phyloP scores from a whole-genome alignment of 2,113 vertebrate species.

The Herpetotheres cachinnans region DNA sequence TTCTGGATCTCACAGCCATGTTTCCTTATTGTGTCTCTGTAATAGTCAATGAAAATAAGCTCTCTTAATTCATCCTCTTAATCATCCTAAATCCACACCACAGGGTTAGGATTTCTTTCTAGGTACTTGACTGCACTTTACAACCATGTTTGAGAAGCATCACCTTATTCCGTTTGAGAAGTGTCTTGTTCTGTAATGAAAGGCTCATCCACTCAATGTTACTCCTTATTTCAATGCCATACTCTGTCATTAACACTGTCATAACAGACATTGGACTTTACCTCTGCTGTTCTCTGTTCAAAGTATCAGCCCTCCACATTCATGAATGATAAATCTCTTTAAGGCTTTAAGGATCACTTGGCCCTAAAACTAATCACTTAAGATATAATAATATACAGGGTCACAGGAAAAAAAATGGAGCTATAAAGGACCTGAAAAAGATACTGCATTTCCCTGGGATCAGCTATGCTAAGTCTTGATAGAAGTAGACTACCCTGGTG shows the following conservation, averaged over 20 bases:
- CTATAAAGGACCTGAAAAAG: background rate
- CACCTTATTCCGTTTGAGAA: background rate
- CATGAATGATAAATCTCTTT: background rate
- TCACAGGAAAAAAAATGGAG: background rate
- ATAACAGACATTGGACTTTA: background rate
- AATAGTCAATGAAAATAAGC: background rate
- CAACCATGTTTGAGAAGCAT: background rate
- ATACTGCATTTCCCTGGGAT: background rate
- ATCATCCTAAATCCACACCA: background rate
- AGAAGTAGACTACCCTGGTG: background rate
- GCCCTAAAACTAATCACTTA: background rate
- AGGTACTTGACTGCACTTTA: background rate
- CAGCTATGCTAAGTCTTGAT: background rate
- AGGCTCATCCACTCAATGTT: background rate
- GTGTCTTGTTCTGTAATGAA: background rate
- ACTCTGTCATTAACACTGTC: background rate
- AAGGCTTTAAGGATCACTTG: background rate
- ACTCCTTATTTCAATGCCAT: background rate
- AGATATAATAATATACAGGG: background rate
- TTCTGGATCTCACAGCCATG: background rate
- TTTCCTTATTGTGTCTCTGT: background rate
- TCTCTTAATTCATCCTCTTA: background rate
- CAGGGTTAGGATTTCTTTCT: background rate
- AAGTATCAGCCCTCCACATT: background rate
- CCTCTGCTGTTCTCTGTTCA: background rate